Percentiles rank a stretch among this genome's conserved stretches.
Conservation (phyloP, 2,797 vertebrate genomes). For the Poecile montanus region DNA sequence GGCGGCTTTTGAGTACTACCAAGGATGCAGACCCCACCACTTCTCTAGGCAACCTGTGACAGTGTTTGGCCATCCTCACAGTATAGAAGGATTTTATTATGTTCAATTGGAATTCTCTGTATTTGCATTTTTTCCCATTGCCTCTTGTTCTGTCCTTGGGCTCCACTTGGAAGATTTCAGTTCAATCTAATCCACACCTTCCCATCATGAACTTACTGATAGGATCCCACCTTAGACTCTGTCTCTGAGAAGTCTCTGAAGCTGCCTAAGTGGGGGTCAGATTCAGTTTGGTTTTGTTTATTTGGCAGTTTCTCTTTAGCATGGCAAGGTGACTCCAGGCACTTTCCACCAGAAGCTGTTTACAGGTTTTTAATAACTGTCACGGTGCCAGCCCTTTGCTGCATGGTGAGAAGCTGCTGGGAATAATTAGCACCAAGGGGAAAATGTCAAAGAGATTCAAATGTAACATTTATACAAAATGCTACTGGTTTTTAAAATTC, state of each 20-base stretch:
- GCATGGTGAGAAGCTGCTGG: neutral
- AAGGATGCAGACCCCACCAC: neutral
- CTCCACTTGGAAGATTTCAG: neutral
- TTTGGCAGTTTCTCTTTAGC: neutral
- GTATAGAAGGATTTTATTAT: neutral
- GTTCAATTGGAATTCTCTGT: neutral
- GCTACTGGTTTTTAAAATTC: neutral
- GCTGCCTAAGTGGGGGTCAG: neutral
- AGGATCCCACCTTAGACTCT: neutral
- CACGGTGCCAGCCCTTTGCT: neutral
- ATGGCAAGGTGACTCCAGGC: neutral
- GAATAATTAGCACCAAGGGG: neutral
- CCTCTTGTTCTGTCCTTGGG: neutral
- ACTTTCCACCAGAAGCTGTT: neutral
- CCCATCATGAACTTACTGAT: neutral
- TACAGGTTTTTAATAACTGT: conserved; percentile 22
- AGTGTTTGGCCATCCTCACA: neutral
- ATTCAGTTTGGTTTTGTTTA: neutral
- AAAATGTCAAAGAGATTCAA: conserved; percentile 17
- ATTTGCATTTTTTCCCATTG: neutral
- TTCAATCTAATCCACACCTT: neutral
- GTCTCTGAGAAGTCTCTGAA: neutral
- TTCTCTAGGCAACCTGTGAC: neutral
- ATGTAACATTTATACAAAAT: neutral
- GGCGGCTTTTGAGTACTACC: neutral